These are phyloP conservation scores for Protobothrops flavoviridis DNA, from an alignment of 2,113 vertebrate species.

Conservation along the genomic window DNA sequence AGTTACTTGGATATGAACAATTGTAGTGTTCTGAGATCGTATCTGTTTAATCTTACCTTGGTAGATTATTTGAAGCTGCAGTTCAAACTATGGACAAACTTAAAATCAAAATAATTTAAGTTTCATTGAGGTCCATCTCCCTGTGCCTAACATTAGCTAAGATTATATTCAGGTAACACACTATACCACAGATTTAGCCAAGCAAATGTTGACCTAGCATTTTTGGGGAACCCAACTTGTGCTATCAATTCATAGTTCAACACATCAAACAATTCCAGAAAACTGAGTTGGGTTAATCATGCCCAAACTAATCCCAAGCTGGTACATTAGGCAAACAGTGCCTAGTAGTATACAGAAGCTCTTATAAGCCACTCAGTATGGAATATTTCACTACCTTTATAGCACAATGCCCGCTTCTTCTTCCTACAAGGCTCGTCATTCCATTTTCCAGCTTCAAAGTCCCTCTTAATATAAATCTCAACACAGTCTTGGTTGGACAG, in stretches of 20 bases:
- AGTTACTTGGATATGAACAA: not conserved
- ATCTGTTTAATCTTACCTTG: not conserved
- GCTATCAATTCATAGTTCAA: not conserved
- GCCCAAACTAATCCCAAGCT: not conserved
- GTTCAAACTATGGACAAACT: not conserved
- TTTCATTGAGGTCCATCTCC: not conserved
- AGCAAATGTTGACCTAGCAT: not conserved
- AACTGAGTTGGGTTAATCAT: not conserved
- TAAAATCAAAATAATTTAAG: not conserved
- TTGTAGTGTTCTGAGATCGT: not conserved
- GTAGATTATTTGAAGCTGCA: not conserved
- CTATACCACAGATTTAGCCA: not conserved
- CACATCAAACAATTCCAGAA: not conserved
- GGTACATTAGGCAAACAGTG: not conserved
- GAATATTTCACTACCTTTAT: slow-evolving; percentile 69
- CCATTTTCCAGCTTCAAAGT: slow-evolving; percentile 74
- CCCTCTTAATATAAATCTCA: slow-evolving; percentile 88
- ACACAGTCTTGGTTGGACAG: slow-evolving; percentile 84
- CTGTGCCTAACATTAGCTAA: not conserved
- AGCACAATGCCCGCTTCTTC: slow-evolving; percentile 84
- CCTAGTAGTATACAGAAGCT: not conserved
- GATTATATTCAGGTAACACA: not conserved
- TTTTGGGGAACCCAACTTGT: not conserved
- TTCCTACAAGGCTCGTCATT: slow-evolving; percentile 83
- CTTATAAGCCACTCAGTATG: not conserved